Evolutionary conservation across 2,888 invertebrate species (phyloP).

Genomic region (Phyllotreta striolata): DNA sequence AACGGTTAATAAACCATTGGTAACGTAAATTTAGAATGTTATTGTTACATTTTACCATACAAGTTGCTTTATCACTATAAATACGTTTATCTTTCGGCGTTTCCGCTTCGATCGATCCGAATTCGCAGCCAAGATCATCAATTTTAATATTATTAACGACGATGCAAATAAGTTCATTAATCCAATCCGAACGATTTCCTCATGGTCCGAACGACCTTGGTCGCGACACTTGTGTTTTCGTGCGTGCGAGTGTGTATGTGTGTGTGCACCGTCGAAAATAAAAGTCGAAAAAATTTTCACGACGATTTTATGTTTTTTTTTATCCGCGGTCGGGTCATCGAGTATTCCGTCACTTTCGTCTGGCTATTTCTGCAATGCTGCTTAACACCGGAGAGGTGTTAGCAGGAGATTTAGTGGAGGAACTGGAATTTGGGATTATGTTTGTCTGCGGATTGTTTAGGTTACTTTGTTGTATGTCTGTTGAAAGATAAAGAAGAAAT

Average conservation of each 20-base stretch:
- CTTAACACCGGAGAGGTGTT: too few relatives aligned
- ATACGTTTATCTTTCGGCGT: constrained; percentile 2
- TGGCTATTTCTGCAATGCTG: constrained; percentile 3
- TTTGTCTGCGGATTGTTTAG: too few relatives aligned
- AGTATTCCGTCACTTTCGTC: constrained; percentile 5
- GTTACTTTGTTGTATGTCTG: too few relatives aligned
- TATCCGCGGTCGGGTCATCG: neutral
- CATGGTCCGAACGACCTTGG: constrained; percentile 16
- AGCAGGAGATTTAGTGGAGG: too few relatives aligned
- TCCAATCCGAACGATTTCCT: constrained; percentile 16
- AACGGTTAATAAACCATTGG: too few relatives aligned
- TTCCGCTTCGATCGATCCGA: constrained; percentile 10
- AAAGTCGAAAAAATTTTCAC: neutral
- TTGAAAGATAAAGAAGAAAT: too few relatives aligned
- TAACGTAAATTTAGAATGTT: neutral
- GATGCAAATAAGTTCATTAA: constrained; percentile 29
- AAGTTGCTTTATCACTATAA: neutral
- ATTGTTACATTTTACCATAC: neutral
- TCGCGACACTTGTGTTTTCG: constrained; percentile 1
- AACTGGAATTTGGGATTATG: too few relatives aligned
- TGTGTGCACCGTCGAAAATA: constrained; percentile 8
- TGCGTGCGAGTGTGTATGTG: too few relatives aligned
- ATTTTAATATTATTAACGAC: constrained; percentile 12
- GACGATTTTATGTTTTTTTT: neutral
- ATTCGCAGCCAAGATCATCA: constrained; percentile 4